A percentile compares a stretch with the other conserved stretches of the same genome.
These are phyloP conservation scores for Cacatua alba DNA, from an alignment of 2,113 vertebrate genomes.

Conservation along the genomic window DNA sequence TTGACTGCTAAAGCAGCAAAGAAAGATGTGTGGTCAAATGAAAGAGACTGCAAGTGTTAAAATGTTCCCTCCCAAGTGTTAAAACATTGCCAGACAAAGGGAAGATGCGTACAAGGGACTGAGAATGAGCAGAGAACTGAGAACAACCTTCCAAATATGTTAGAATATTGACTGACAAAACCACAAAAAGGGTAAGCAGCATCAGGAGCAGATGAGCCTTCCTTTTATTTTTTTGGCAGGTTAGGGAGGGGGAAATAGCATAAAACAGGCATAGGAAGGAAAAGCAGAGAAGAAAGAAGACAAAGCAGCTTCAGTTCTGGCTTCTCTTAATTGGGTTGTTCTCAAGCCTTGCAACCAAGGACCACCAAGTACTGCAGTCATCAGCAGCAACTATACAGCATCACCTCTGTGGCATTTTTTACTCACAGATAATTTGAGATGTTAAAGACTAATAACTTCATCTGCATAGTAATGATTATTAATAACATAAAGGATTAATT, in stretches of 20 bases:
- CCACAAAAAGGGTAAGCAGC: background rate
- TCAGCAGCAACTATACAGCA: background rate
- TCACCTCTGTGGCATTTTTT: background rate
- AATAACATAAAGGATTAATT: background rate
- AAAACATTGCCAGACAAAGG: background rate
- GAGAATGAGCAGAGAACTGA: background rate
- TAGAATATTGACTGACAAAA: background rate
- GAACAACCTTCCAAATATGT: background rate
- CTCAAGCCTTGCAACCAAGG: background rate
- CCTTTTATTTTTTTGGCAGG: background rate
- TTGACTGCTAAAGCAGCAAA: background rate
- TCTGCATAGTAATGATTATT: background rate
- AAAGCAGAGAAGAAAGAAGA: background rate
- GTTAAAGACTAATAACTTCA: background rate
- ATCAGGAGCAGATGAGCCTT: rapidly evolving
- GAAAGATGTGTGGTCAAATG: background rate
- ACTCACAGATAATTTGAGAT: background rate
- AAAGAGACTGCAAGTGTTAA: background rate
- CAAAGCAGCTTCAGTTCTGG: background rate
- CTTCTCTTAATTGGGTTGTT: background rate
- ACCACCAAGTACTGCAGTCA: background rate
- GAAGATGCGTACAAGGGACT: background rate
- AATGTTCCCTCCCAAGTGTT: background rate
- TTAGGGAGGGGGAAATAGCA: rapidly evolving
- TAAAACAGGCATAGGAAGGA: background rate